Base-by-base conservation (phyloP, 2,888 invertebrate genomes). In the Epirrhoe alternata region DNA sequence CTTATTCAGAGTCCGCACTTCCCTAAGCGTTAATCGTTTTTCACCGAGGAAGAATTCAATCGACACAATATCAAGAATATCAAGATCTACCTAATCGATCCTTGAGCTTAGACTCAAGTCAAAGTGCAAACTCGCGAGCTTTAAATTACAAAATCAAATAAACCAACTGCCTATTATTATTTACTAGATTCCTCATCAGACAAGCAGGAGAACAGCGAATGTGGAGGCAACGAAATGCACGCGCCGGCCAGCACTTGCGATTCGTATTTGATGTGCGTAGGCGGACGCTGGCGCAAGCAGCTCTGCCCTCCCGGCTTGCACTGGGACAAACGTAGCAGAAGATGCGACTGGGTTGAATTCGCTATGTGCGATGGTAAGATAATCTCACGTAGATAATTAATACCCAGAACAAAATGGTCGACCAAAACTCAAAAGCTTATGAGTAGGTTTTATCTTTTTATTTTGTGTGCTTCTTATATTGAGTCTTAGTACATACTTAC, bases 301-400 rank as follows among this genome's bases (percentile, higher is more conserved):
- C 94, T 94, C 69, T 97, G 97, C 79, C 96, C 97, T 0, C 95
- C 96, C 0, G 97, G 97, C 30, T 85, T 97, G 59, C 97, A 97
- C 82, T 98, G 97, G 97, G 97, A 97, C 83, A 91, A 92, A 55
- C 87, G 94, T 0, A 93, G 94, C 35, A 94, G 94, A 47, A 94
- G 96, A 30, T 97, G 97, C 78, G 97, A 97, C 82, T 97, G 97
- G 97, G 96, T 97, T 6, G 93, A 94, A 6, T 94, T 94, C 55
- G 97, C 97, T 0, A 95, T 96, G 86, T 97, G 97, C 78, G 90
- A 90, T 71, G 79, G 92, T 92, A 81, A 72, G 8, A 12, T 47
- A 42, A 42, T 5, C 7, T 33, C 6, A 4, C 5, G 7, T 7
- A 7, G 6, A 33, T 7, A 33, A 33, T 4, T 7, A 1, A 31